Evolutionary conservation across 2,888 invertebrate species (phyloP), one percentile per base, ranked within the genome.

Genomic region (Pseudococcus jackbeardsleyi): DNA sequence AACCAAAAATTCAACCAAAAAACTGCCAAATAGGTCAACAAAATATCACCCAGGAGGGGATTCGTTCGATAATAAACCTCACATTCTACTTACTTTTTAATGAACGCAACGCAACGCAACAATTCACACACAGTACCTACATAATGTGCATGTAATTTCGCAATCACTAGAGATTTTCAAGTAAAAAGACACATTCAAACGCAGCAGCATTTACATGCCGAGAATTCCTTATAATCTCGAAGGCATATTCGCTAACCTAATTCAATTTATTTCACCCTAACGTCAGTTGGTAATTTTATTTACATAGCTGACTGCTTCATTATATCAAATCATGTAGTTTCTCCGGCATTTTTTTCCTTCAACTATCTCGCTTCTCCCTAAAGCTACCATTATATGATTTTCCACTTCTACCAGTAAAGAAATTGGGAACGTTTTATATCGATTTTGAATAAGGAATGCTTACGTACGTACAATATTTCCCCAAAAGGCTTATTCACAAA

Each of bases 151-250:
- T 2, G 15, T 7, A 59, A n/a, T 22, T 22, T 22, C 22, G 3
- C n/a, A 59, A 59, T 59, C 7, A 11, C 3, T 1, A 64, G 64
- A 64, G 11, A 64, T 22, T 64, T 22, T 12, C 64, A 64, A 64
- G 26, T 33, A 33, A 8, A 8, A 64, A 64, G 22, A 64, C 15
- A 22, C n/a, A 59, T 17, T 19, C 59, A n/a, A 59, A 59, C n/a
- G 8, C 6, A 59, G 26, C 15, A 19, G 15, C 12, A 59, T 59
- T n/a, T 59, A 59, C n/a, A 59, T 19, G n/a, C 59, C 15, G 15
- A 59, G 59, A 59, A 59, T 64, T 64, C 64, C 64, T 64, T 64
- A 64, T 64, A 22, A 64, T 64, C 64, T 64, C 22, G 64, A 22
- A 64, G 22, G 22, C 64, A 64, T 22, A 22, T 7, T 19, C 9